Evolutionary conservation across 2,888 invertebrate genomes (phyloP).

Genomic region (Melinopterus prodromus): DNA sequence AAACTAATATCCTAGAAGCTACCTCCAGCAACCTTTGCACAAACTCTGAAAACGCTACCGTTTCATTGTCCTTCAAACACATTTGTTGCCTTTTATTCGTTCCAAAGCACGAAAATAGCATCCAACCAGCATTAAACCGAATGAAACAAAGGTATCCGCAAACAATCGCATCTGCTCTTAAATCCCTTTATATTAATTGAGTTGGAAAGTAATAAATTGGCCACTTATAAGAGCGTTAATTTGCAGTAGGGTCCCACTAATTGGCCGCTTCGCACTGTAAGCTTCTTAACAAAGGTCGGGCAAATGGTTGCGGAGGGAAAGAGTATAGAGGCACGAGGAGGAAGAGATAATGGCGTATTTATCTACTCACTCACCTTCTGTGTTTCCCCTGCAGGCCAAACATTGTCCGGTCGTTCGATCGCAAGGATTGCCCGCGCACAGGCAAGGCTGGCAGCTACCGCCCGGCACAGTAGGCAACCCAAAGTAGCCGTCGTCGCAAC

Average conservation of each 20-base stretch:
- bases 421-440: constrained; percentile 88
- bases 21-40: no score
- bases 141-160: no score
- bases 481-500: constrained; percentile 85
- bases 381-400: constrained; percentile 81
- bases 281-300: background rate
- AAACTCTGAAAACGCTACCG: no score
- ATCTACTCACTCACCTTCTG: constrained; percentile 61
- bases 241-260: background rate
- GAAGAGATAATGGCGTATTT: background rate
- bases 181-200: background rate
- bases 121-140: no score
- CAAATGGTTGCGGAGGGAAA: no score
- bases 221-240: constrained; percentile 1
- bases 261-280: background rate
- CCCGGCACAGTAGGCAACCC: constrained; percentile 80
- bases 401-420: constrained; percentile 87
- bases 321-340: no score
- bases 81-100: no score
- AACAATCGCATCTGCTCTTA: no score
- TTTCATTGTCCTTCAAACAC: no score
- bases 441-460: constrained; percentile 79
- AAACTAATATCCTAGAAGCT: no score
- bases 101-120: no score
- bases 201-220: background rate